A percentile compares a stretch with the other conserved stretches of the same genome.
These are phyloP conservation scores for Pseudopleuronectes americanus DNA, from an alignment of 2,797 vertebrate species.

Conservation along the genomic window DNA sequence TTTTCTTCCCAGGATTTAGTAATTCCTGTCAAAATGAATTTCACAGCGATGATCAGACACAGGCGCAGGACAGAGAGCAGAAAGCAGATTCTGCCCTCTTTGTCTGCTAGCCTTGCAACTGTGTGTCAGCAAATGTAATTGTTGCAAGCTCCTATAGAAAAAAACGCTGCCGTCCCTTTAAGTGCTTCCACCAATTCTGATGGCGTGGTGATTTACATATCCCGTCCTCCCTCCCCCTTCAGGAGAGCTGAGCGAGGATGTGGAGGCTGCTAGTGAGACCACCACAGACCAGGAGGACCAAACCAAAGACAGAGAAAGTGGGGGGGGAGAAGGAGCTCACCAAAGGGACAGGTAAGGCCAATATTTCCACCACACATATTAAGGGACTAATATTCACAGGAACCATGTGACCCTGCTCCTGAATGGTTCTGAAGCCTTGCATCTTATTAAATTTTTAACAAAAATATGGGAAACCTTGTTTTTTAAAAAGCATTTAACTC, in stretches of 20 bases:
- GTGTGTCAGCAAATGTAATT: slow-evolving; percentile 85
- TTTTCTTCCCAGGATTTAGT: slow-evolving; percentile 31
- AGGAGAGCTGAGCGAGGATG: slow-evolving; percentile 97
- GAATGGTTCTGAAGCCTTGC: slow-evolving; percentile 18
- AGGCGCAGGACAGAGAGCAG: slow-evolving; percentile 52
- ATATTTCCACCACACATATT: slow-evolving; percentile 68
- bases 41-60: slow-evolving; percentile 56
- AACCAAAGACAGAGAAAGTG: slow-evolving; percentile 94
- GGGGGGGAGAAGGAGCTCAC: slow-evolving; percentile 93
- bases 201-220: slow-evolving; percentile 89
- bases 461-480: slow-evolving; percentile 54
- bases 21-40: slow-evolving; percentile 57
- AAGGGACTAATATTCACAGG: slow-evolving; percentile 47
- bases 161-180: slow-evolving; percentile 87
- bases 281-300: slow-evolving; percentile 93
- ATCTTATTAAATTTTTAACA: slow-evolving; percentile 51
- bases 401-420: slow-evolving; percentile 50
- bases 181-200: slow-evolving; percentile 90
- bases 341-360: slow-evolving; percentile 93
- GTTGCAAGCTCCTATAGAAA: slow-evolving; percentile 84
- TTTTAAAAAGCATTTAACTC: slow-evolving; percentile 22
- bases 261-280: slow-evolving; percentile 93
- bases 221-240: slow-evolving; percentile 87
- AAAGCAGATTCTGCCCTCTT: slow-evolving; percentile 77
- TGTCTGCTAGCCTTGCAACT: slow-evolving; percentile 82